Percentiles rank a stretch among this genome's conserved stretches.
Conservation (phyloP, 2,888 invertebrate genomes). For the Calameuta idolon region DNA sequence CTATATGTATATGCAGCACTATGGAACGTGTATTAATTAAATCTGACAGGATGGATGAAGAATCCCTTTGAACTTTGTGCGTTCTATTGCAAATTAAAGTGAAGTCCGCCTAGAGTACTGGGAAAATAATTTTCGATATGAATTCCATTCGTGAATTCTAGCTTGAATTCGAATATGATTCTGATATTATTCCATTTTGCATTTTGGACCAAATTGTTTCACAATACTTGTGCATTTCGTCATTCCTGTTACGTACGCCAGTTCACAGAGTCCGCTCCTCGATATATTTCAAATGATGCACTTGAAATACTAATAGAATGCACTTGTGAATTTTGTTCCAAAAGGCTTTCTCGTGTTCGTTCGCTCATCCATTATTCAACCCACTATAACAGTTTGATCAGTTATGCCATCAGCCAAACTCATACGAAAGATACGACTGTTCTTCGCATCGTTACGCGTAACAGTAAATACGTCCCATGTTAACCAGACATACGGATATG, state of each 20-base stretch:
- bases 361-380: background rate
- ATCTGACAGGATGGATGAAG: slow-evolving; percentile 39
- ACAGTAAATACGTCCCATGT: too few species aligned
- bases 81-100: slow-evolving; percentile 52
- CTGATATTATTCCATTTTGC: background rate
- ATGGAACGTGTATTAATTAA: slow-evolving; percentile 49
- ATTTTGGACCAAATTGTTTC: background rate
- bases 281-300: background rate
- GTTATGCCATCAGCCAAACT: background rate
- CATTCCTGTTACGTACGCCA: background rate
- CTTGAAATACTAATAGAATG: background rate
- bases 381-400: background rate
- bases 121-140: slow-evolving; percentile 30
- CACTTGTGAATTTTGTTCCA: background rate
- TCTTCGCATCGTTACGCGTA: background rate
- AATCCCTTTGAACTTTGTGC: slow-evolving; percentile 49
- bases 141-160: slow-evolving; percentile 18
- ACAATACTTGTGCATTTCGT: background rate
- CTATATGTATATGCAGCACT: slow-evolving; percentile 7
- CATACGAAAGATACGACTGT: background rate
- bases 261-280: background rate
- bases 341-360: background rate
- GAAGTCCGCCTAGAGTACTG: slow-evolving; percentile 20
- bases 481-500: too few species aligned
- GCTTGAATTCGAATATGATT: slow-evolving; percentile 9